Evolutionary conservation across 2,797 vertebrate genomes (phyloP), one percentile per base, ranked within the genome.

Genomic region (Enteromius argenteus): DNA sequence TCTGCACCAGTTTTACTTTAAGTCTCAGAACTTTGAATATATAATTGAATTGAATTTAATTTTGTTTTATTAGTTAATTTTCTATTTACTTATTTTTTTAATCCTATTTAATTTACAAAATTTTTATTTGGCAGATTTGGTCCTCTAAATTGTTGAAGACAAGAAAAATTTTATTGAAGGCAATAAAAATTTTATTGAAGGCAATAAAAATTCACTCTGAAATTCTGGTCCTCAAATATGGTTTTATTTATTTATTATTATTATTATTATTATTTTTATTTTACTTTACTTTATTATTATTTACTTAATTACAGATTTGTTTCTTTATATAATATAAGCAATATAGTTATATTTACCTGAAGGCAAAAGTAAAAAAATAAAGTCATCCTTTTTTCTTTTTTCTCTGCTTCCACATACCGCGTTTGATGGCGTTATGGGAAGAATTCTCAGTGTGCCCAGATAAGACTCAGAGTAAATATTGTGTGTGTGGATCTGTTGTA

Each of bases 401-500:
- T 44, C 13, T 44, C 67, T 3, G 4, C 37, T 21, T 53, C 6
- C 21, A 39, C 42, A 66, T n/a, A 19, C 21, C 30, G 0, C 19
- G 32, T 67, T 67, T 77, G 37, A n/a, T 60, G n/a, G n/a, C 14
- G 2, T 56, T 49, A 13, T 64, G 44, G 17, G 15, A 66, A 49
- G 76, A 82, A 81, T 51, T 21, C 11, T 60, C 19, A n/a, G 27
- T 46, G 23, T 49, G 11, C 13, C 56, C 39, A 69, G 46, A 72
- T 46, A 49, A 62, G 51, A 71, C 66, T 62, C 23, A 0, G 37
- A 60, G 69, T 69, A 51, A 46, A 56, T 79, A 39, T 69, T 56
- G 21, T 39, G 58, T 76, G 73, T 76, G 73, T 58, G 69, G 27
- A 82, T 84, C 58, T 80, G 46, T 68, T 72, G 76, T 19, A 78